Percentiles rank a stretch among this genome's conserved stretches.
Evolutionary conservation across 1,140 invertebrate genomes (phyloP).

Genomic region (Glossosoma conforme): DNA sequence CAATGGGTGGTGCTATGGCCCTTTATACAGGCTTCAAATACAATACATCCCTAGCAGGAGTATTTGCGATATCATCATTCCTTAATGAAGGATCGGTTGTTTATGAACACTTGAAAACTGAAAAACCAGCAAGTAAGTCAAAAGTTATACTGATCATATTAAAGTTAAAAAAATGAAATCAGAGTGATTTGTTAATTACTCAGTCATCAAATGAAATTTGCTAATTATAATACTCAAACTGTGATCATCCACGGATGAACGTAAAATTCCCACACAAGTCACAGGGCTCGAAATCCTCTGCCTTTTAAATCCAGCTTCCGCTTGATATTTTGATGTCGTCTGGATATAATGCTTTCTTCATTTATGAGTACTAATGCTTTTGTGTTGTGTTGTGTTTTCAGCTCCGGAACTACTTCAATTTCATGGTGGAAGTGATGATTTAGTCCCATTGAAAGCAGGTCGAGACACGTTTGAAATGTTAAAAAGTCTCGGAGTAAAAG

Average conservation of each 20-base stretch:
- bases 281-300: too few relatives aligned
- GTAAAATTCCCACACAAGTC: too few relatives aligned
- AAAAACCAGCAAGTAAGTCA: slow-evolving; percentile 11
- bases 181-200: background rate
- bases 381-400: slow-evolving; percentile 10
- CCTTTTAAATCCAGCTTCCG: too few relatives aligned
- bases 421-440: slow-evolving; percentile 22
- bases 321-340: too few relatives aligned
- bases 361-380: background rate
- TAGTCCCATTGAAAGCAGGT: slow-evolving; percentile 20
- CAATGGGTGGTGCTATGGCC: slow-evolving; percentile 69
- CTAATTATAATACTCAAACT: too few relatives aligned
- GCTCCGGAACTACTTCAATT: slow-evolving; percentile 27
- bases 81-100: slow-evolving; percentile 62
- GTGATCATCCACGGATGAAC: too few relatives aligned
- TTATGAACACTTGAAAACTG: slow-evolving; percentile 45
- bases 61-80: slow-evolving; percentile 68
- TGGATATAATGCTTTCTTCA: background rate
- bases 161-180: background rate
- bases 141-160: background rate
- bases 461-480: slow-evolving; percentile 24
- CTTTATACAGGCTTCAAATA: slow-evolving; percentile 62
- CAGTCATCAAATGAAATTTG: too few relatives aligned
- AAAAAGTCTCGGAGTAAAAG: slow-evolving; percentile 11
- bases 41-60: slow-evolving; percentile 57